phyloP scores from a whole-genome alignment of 2,888 invertebrate genomes.

The Nomada goodeniana region DNA sequence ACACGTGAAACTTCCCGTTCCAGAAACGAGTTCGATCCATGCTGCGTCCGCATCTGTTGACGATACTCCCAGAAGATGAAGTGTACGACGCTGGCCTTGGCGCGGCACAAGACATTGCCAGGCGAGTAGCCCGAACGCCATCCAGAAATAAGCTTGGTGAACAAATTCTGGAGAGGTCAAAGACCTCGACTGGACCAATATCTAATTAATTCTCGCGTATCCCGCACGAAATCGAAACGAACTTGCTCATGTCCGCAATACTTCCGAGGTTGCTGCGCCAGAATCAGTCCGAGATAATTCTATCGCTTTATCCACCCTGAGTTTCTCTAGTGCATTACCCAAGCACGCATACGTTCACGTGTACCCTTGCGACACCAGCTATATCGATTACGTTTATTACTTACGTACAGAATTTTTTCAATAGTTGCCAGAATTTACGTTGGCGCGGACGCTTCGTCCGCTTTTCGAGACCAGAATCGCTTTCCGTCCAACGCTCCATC shows the following conservation, averaged over 20 bases:
- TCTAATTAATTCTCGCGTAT: background rate
- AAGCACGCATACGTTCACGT: background rate
- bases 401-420: background rate
- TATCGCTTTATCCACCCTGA: slow-evolving; percentile 1
- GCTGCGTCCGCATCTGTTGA: background rate
- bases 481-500: too few relatives aligned
- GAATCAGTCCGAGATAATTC: background rate
- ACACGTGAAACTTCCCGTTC: too few relatives aligned
- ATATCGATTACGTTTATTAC: background rate
- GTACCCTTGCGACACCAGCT: background rate
- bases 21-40: too few relatives aligned
- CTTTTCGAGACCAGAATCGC: too few relatives aligned
- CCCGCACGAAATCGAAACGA: background rate
- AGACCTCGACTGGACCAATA: slow-evolving; percentile 21
- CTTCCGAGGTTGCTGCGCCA: too few relatives aligned
- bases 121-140: slow-evolving; percentile 23
- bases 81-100: slow-evolving; percentile 15
- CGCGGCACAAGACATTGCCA: background rate
- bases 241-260: too few relatives aligned
- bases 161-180: slow-evolving; percentile 40
- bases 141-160: slow-evolving; percentile 42
- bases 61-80: background rate
- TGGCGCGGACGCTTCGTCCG: too few relatives aligned
- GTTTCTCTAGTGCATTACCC: too few relatives aligned
- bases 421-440: too few relatives aligned